Percentiles rank a stretch among this genome's conserved stretches.
These are phyloP conservation scores for Leptinotarsa undecemlineata DNA, from an alignment of 1,140 invertebrate genomes.

Conservation along the genomic window DNA sequence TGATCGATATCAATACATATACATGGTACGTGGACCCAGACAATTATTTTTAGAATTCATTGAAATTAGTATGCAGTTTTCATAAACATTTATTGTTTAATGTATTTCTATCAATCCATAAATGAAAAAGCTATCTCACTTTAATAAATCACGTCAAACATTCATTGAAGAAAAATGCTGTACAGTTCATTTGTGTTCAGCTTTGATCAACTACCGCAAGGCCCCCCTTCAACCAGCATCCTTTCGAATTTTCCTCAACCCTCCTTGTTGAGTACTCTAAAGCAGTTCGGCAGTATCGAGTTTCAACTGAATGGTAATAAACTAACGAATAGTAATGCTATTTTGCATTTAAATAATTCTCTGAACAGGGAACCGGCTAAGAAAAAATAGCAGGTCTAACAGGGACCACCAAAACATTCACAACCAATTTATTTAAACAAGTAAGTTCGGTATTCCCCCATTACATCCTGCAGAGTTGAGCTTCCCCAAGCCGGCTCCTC, in stretches of 20 bases:
- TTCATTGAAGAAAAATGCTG: too few relatives aligned
- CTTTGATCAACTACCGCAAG: constrained; percentile 31
- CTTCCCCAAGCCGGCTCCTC: constrained; percentile 51
- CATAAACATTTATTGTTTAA: too few relatives aligned
- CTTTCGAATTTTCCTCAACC: constrained; percentile 23
- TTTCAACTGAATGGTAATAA: constrained; percentile 48
- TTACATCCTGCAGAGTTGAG: constrained; percentile 59
- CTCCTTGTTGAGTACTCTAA: constrained; percentile 40
- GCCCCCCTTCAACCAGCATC: constrained; percentile 24
- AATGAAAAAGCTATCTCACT: too few relatives aligned
- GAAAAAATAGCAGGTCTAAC: constrained; percentile 74
- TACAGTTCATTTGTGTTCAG: too few relatives aligned
- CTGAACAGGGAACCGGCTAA: constrained; percentile 65
- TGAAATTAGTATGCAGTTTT: too few relatives aligned
- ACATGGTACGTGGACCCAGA: too few relatives aligned
- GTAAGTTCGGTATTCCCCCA: constrained; percentile 57
- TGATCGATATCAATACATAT: too few relatives aligned
- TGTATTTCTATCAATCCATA: too few relatives aligned
- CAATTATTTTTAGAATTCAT: too few relatives aligned
- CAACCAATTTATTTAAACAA: constrained; percentile 55
- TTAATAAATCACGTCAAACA: too few relatives aligned
- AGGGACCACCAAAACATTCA: constrained; percentile 66
- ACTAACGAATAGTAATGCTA: constrained; percentile 38
- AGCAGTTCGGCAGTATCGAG: constrained; percentile 43
- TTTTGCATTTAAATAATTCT: constrained; percentile 34